Evolutionary conservation across 30 jellyfish, hydroid and myxozoan species (phyloP), one percentile per base, ranked within the genome.

Genomic region (Aurelia sp.): DNA sequence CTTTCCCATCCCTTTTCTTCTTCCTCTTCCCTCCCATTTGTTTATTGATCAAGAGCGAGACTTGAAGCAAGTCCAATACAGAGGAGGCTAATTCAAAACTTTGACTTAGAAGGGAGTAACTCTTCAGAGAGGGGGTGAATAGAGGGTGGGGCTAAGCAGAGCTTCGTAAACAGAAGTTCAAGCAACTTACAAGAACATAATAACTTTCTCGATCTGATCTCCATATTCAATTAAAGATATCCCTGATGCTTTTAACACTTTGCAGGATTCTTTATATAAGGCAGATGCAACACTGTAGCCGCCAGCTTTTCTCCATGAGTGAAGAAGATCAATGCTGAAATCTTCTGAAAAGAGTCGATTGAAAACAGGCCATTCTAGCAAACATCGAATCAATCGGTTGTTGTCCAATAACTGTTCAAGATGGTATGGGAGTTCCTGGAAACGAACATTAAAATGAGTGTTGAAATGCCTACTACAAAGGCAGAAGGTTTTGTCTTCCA

Each of bases 381-480:
- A 52, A 59, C 98, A 92, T 13, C 95, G 87, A 16, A 92, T 81
- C 71, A 92, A 52, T 27, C 98, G 93, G 40, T 87, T 80, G 70
- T 92, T 92, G 85, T 92, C 97, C 78, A 86, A 33, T 77, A 92
- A 70, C 52, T 78, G 91, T 80, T 92, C 98, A 78, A 92, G 72
- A 82, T 92, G 98, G 72, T 92, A 92, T 13, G 98, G 98, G 19
- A 92, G 85, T 82, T 92, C 98, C 98, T 92, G 50, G 2, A 21
- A 9, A 79, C 16, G 58, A 19, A 51, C 8, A 41, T 33, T 3
- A 20, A 81, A 78, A 17, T n/a, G 18, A 22, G 35, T 0, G 1
- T 66, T 38, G 50, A 38, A 38, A 38, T 4, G 3, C 50, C 3
- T 38, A 38, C 50, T 0, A 7, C 9, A 1, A 4, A 38, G 3